Base-by-base conservation (phyloP, 2,888 invertebrate species). In the Drosophila phalerata region DNA sequence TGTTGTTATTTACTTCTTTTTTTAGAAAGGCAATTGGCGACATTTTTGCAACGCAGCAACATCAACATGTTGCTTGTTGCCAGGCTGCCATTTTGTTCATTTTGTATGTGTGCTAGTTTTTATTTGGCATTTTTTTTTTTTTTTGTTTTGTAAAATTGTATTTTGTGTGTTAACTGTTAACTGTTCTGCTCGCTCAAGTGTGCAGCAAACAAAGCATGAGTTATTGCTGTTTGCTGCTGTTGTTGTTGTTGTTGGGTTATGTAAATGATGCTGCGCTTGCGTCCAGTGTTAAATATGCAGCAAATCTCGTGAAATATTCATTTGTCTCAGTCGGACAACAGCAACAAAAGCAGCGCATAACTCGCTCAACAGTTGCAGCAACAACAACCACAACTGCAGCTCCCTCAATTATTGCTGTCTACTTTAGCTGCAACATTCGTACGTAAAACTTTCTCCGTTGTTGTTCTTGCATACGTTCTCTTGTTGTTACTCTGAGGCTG, bases 1-100 rank as follows among this genome's bases (percentile, higher is more conserved):
- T 53, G 15, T 37, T 62, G 48, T 43, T 47, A 30, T 11, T 63
- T 53, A 47, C 34, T 62, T 79, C 51, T 45, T 77, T 82, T 83
- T 88, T 87, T 89, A 88, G 90, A 85, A 85, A 89, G 90, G 90
- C 79, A 79, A 73, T 69, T 73, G 66, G 73, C 88, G 79, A 78
- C 79, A 81, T 71, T 73, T 76, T 73, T 66, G 57, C 42, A 51
- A 32, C 34, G 15, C 58, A 38, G 25, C 56, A 47, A 47, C 49
- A 37, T 51, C 69, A 69, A 70, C 69, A 63, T 77, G 69, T 56
- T 64, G 58, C 55, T 74, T 86, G 81, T 63, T 74, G 66, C 69
- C 60, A 57, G 48, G 61, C 67, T 79, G 85, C 53, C 53, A 30
- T 40, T 34, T 37, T 47, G 49, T 64, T 64, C 81, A 86, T 84